Conservation (phyloP, 2,113 vertebrate genomes). For the Perognathus longimembris region DNA sequence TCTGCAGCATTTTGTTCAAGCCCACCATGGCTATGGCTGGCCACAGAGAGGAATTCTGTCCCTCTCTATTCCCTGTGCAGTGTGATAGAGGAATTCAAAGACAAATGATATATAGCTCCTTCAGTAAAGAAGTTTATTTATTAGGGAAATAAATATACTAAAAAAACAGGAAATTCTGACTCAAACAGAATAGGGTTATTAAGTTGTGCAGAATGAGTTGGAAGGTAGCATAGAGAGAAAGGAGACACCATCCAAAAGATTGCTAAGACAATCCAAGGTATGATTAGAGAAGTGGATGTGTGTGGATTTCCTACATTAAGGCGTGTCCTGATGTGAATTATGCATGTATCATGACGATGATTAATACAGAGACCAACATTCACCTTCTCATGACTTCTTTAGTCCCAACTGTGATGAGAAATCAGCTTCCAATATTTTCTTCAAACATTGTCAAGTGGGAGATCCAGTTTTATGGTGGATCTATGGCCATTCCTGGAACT, state of each 20-base stretch:
- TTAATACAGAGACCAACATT: not conserved
- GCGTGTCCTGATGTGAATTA: not conserved
- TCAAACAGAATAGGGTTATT: not conserved
- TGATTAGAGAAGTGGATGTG: not conserved
- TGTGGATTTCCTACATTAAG: not conserved
- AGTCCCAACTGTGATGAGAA: not conserved
- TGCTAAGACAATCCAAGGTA: not conserved
- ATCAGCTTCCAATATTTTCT: not conserved
- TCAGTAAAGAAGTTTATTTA: not conserved
- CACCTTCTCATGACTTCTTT: not conserved
- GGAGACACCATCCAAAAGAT: not conserved
- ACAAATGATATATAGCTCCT: not conserved
- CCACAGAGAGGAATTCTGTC: not conserved
- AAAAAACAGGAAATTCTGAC: not conserved
- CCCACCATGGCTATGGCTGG: not conserved
- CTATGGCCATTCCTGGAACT: not conserved
- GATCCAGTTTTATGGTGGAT: not conserved
- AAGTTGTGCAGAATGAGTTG: not conserved
- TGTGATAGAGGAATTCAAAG: not conserved
- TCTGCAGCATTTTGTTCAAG: not conserved
- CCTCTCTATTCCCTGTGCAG: not conserved
- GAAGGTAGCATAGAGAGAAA: not conserved
- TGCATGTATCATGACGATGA: not conserved
- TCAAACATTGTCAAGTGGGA: not conserved
- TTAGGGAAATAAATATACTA: not conserved